Evolutionary conservation across 2,797 vertebrate genomes (phyloP).

Genomic region (Nyctalus aviator): DNA sequence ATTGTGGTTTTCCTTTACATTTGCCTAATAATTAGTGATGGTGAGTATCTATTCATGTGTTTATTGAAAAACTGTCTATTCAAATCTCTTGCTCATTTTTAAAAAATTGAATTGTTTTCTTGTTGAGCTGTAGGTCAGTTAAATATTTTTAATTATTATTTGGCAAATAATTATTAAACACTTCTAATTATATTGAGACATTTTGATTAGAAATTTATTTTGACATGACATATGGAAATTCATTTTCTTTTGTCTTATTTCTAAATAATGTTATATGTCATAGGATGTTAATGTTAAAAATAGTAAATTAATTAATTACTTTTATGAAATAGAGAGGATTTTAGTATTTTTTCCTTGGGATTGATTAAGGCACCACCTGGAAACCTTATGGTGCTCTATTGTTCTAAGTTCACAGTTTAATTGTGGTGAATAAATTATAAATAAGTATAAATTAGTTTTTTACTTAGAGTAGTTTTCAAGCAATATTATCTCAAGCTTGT

Average conservation of each 20-base stretch:
- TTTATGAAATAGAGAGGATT: background rate
- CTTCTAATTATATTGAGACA: background rate
- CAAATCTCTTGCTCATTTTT: background rate
- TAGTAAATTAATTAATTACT: conserved; percentile 43
- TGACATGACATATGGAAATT: background rate
- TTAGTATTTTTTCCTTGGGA: conserved; percentile 18
- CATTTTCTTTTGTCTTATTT: background rate
- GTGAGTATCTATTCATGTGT: background rate
- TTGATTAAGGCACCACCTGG: background rate
- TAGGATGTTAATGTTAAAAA: conserved; percentile 42
- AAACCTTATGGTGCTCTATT: background rate
- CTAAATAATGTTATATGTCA: background rate
- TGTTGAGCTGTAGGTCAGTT: background rate
- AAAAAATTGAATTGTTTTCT: background rate
- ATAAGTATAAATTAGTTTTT: conserved; percentile 6
- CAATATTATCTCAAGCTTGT: conserved; percentile 16
- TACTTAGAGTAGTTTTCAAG: background rate
- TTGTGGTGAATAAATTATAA: background rate
- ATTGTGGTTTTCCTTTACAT: background rate
- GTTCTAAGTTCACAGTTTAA: conserved; percentile 42
- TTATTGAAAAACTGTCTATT: background rate
- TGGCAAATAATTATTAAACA: background rate
- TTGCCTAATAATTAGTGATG: background rate
- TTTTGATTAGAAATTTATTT: background rate
- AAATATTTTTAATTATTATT: conserved; percentile 38